Percentiles rank a stretch among this genome's conserved stretches.
These are phyloP conservation scores for Coelinius sp. DNA, from an alignment of 2,888 invertebrate species.

Conservation along the genomic window DNA sequence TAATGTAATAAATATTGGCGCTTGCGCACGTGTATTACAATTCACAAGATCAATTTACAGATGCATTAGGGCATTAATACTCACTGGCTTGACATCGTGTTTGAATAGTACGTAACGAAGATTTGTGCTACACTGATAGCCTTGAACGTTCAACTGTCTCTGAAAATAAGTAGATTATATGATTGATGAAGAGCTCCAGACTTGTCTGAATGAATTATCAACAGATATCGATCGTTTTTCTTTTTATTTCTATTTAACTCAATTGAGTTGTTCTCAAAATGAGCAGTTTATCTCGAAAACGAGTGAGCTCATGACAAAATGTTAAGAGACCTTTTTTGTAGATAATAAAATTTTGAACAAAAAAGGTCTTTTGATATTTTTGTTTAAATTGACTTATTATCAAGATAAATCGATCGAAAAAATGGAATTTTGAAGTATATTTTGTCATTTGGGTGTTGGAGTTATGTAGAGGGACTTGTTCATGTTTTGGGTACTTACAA, in stretches of 20 bases:
- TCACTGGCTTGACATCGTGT: conserved; percentile 91
- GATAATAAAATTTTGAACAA: no score
- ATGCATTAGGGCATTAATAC: conserved; percentile 56
- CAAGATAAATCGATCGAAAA: not conserved
- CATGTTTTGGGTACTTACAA: conserved; percentile 76
- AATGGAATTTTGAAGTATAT: not conserved
- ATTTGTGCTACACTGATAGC: conserved; percentile 89
- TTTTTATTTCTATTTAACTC: no score
- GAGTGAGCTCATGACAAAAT: no score
- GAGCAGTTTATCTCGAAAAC: no score
- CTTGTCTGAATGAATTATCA: not conserved
- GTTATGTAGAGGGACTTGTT: not conserved
- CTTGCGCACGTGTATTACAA: conserved; percentile 20
- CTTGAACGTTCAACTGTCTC: conserved; percentile 90
- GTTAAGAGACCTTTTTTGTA: no score
- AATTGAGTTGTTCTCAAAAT: no score
- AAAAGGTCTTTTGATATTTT: no score
- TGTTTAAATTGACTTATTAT: not conserved
- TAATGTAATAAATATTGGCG: conserved; percentile 3
- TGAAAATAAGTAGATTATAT: conserved; percentile 69
- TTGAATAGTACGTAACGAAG: conserved; percentile 89
- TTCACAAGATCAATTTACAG: conserved; percentile 7
- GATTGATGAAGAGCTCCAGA: conserved; percentile 13
- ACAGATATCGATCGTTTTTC: conserved; percentile 21
- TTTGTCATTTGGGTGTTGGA: not conserved